These are phyloP conservation scores for Calidris pygmaea DNA, from an alignment of 2,113 vertebrate species.

Conservation along the genomic window DNA sequence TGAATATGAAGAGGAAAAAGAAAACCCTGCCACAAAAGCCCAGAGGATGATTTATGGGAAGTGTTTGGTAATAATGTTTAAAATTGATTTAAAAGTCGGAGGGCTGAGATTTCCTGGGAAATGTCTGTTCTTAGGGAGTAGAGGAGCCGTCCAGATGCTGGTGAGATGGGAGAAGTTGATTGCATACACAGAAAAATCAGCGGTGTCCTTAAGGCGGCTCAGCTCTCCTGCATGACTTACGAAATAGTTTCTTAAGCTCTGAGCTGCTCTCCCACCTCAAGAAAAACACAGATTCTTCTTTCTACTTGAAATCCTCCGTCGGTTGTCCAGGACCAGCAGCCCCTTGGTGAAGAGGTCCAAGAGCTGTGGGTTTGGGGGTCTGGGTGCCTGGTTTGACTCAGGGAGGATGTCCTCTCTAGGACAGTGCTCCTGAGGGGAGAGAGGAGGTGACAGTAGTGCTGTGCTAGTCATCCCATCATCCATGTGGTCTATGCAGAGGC, in stretches of 20 bases:
- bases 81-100: neutral
- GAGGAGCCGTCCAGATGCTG: neutral
- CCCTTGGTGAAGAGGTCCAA: neutral
- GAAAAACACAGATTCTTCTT: fast-evolving
- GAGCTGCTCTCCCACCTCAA: neutral
- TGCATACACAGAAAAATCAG: neutral
- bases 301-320: neutral
- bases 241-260: neutral
- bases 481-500: fast-evolving
- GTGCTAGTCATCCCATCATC: neutral
- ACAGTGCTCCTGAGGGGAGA: neutral
- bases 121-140: neutral
- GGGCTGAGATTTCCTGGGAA: neutral
- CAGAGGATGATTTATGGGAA: neutral
- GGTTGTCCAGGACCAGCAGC: neutral
- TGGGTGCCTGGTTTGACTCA: neutral
- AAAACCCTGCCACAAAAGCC: neutral
- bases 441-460: neutral
- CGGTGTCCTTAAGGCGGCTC: neutral
- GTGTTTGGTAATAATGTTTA: neutral
- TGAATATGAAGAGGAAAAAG: neutral
- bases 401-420: neutral
- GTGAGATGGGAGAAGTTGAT: neutral
- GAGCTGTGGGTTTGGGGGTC: neutral
- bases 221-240: neutral